Evolutionary conservation across 2,797 vertebrate species (phyloP).

Genomic region (Periparus ater): DNA sequence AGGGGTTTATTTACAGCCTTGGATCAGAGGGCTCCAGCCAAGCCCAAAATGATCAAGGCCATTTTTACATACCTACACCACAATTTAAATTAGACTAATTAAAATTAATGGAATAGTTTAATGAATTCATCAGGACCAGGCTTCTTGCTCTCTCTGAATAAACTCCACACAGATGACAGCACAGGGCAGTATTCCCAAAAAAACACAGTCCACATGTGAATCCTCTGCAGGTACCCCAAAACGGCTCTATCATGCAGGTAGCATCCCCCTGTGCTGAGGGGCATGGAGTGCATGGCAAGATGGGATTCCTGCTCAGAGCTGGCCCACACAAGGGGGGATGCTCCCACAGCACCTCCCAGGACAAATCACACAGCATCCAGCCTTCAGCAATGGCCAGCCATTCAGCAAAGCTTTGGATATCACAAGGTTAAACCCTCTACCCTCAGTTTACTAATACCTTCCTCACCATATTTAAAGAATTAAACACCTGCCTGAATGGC

Average conservation of each 20-base stretch:
- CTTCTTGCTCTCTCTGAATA: not conserved
- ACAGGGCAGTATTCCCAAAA: not conserved
- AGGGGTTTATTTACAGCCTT: not conserved
- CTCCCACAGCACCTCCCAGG: not conserved
- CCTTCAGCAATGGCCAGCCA: rapidly evolving
- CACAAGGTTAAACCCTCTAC: not conserved
- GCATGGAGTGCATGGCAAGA: rapidly evolving
- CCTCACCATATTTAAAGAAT: not conserved
- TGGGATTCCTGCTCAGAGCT: rapidly evolving
- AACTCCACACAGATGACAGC: not conserved
- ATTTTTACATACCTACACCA: not conserved
- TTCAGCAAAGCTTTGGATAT: not conserved
- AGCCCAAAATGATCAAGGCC: not conserved
- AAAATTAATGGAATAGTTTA: not conserved
- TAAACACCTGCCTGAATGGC: not conserved
- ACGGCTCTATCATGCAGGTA: rapidly evolving
- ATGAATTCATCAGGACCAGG: not conserved
- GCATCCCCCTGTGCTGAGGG: rapidly evolving
- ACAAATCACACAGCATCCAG: not conserved
- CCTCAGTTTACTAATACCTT: not conserved
- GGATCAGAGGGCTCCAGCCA: not conserved
- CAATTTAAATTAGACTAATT: not conserved
- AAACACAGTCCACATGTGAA: not conserved
- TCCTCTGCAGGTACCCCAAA: not conserved
- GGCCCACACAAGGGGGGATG: rapidly evolving